Base-by-base conservation (phyloP, 2,888 invertebrate genomes). In the Lampropteryx suffumata region DNA sequence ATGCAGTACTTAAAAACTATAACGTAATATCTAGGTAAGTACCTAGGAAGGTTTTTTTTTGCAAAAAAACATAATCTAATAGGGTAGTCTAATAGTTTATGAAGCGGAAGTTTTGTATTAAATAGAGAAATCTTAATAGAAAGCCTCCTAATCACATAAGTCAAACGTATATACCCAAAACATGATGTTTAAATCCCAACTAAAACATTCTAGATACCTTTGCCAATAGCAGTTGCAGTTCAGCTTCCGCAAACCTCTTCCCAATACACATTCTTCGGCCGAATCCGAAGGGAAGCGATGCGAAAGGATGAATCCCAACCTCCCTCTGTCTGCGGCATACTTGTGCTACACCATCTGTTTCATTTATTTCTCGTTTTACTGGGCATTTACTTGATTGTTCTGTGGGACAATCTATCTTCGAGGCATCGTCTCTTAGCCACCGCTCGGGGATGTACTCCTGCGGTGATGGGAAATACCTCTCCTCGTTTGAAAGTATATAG, bases 211-310 rank as follows among this genome's bases (percentile, higher is more conserved):
- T n/a, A n/a, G n/a, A n/a, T 56, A 94, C 95, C 92, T 94, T 95
- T n/a, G 94, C 93, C 36, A 95, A 74, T 64, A 95, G 79, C 57
- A 94, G 92, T 67, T 95, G 94, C 64, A 96, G 81, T 81, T 96
- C 96, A 40, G 94, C 94, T 83, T 96, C 96, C 11, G 96, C 96
- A 79, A 96, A 95, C 69, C 96, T 88, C 65, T 95, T 92, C 39
- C 96, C 96, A 65, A 95, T 90, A 78, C 95, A 95, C 90, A 94
- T 95, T 59, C 95, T 90, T 48, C 95, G 91, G 1, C 95, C 95
- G 74, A 93, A 95, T 5, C 95, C 95, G 79, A 95, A 95, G 8
- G 95, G 95, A 55, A 95, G 87, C 42, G 94, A 93, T 0, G 94
- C 94, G 74, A 94, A 95, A 21, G 94, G 95, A 80, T 95, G 94